Evolutionary conservation across 2,113 vertebrate species (phyloP).

Genomic region (Onychostoma macrolepis): DNA sequence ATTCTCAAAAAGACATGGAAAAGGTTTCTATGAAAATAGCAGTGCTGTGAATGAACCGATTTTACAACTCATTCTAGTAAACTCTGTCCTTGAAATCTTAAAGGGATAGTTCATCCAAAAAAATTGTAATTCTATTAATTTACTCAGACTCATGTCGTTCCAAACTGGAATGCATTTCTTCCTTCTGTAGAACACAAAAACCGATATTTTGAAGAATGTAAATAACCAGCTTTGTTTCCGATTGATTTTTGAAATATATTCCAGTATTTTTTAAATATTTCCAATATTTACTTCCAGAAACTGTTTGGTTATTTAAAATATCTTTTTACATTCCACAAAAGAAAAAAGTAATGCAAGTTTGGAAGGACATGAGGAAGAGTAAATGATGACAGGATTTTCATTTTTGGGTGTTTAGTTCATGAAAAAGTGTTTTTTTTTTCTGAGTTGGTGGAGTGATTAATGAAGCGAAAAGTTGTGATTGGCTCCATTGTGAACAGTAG

Average conservation of each 20-base stretch:
- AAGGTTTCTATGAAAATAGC: background rate
- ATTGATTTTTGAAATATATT: too few species aligned
- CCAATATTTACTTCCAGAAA: too few species aligned
- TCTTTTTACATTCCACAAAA: background rate
- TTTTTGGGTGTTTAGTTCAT: background rate
- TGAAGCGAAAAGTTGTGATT: background rate
- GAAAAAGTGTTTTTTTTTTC: background rate
- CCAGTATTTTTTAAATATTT: too few species aligned
- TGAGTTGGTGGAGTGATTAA: background rate
- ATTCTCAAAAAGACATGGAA: background rate
- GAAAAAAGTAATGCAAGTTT: background rate
- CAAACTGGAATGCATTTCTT: background rate
- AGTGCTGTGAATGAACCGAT: background rate
- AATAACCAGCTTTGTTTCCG: too few species aligned
- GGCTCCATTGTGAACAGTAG: background rate
- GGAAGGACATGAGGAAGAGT: background rate
- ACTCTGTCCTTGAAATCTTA: background rate
- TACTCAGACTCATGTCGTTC: background rate
- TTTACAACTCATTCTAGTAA: background rate
- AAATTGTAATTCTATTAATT: background rate
- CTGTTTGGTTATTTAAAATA: background rate
- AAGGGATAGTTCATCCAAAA: background rate
- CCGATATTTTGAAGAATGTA: background rate
- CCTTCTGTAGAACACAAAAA: background rate
- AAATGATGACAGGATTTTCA: background rate